Evolutionary conservation across 2,888 invertebrate species (phyloP).

Genomic region (Hypena proboscidalis): DNA sequence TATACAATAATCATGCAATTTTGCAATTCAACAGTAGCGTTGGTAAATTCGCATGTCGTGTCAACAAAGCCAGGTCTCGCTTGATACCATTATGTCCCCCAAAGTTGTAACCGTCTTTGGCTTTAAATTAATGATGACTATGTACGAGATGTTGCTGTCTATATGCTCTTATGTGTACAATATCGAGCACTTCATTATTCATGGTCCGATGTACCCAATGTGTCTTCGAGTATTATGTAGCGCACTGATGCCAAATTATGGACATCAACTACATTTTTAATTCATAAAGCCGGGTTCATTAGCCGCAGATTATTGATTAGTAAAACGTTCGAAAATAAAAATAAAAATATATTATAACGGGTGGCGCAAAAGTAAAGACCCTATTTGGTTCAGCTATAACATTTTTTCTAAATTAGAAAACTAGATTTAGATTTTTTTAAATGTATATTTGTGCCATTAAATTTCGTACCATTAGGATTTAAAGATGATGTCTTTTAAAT

Average conservation of each 20-base stretch:
- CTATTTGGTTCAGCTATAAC: too few relatives aligned
- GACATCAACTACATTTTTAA: neutral
- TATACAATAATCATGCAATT: too few relatives aligned
- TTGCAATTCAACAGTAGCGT: neutral
- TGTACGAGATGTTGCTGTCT: neutral
- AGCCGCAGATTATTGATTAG: too few relatives aligned
- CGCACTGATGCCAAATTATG: too few relatives aligned
- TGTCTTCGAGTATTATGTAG: neutral
- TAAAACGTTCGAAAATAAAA: too few relatives aligned
- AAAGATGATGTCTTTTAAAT: too few relatives aligned
- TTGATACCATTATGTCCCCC: neutral
- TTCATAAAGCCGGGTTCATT: neutral
- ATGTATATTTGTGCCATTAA: too few relatives aligned
- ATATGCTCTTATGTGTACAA: neutral
- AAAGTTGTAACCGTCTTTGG: neutral
- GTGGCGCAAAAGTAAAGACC: too few relatives aligned
- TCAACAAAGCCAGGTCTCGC: neutral
- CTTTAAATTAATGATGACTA: neutral
- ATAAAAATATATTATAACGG: too few relatives aligned
- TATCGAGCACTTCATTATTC: neutral
- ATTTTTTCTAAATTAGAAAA: too few relatives aligned
- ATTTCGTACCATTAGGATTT: too few relatives aligned
- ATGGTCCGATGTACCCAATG: neutral
- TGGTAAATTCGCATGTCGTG: neutral
- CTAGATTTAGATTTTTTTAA: too few relatives aligned